A percentile compares a stretch with the other conserved stretches of the same genome.
Conservation (phyloP, 1,140 invertebrate genomes). For the Gonatopus flavifemur region DNA sequence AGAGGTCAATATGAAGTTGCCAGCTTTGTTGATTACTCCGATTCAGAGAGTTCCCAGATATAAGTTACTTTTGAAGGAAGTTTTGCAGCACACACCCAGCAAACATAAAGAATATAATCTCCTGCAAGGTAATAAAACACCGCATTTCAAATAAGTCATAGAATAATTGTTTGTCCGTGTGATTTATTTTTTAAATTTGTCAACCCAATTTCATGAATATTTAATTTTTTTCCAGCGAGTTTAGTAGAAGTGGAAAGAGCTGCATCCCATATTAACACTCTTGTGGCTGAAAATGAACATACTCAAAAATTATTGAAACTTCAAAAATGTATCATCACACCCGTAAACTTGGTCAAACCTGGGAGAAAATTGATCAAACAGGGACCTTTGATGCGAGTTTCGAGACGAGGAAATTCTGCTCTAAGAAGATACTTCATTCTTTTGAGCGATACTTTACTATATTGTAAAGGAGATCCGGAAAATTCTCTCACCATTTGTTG, state of each 20-base stretch:
- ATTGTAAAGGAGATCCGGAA: constrained; percentile 62
- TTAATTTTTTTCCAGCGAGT: constrained; percentile 57
- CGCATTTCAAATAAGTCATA: too few relatives aligned
- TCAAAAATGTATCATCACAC: constrained; percentile 64
- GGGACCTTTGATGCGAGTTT: constrained; percentile 69
- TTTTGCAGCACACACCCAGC: constrained; percentile 64
- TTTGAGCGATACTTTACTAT: constrained; percentile 57
- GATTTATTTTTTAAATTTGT: too few relatives aligned
- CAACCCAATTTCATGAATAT: background rate
- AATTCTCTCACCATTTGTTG: constrained; percentile 62
- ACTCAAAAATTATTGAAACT: constrained; percentile 69
- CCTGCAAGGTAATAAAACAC: constrained; percentile 46
- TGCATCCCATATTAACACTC: constrained; percentile 70
- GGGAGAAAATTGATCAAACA: constrained; percentile 71
- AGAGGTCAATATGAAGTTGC: constrained; percentile 70
- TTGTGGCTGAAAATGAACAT: constrained; percentile 73
- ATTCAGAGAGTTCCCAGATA: constrained; percentile 78
- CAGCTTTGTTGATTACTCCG: constrained; percentile 72
- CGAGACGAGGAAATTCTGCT: constrained; percentile 57
- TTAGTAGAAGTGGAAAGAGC: constrained; percentile 68
- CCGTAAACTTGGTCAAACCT: constrained; percentile 67
- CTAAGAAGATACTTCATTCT: constrained; percentile 60
- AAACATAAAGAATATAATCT: constrained; percentile 64
- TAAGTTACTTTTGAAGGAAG: constrained; percentile 69
- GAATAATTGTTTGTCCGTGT: too few relatives aligned